Conservation (phyloP, 2,113 vertebrate species). For the Plecturocebus donacophilus region DNA sequence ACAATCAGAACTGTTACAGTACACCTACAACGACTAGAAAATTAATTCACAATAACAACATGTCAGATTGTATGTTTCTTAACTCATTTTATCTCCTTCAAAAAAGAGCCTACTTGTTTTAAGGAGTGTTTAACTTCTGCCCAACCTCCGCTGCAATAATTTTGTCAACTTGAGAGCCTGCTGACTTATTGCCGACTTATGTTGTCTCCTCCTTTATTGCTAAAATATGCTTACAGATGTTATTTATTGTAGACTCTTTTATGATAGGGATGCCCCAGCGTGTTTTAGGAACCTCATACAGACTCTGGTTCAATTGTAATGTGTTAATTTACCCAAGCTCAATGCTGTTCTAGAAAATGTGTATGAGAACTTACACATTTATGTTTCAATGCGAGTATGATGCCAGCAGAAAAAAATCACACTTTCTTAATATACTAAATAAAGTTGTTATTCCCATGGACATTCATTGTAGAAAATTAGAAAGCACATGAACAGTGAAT, state of each 20-base stretch:
- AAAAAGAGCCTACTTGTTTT: constrained; percentile 12
- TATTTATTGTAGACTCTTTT: neutral
- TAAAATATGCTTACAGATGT: neutral
- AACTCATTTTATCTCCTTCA: neutral
- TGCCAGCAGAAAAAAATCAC: neutral
- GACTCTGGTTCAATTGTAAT: neutral
- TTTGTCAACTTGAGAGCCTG: neutral
- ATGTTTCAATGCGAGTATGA: neutral
- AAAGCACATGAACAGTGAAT: neutral
- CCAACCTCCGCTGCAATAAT: neutral
- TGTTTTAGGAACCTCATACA: neutral
- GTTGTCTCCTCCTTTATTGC: neutral
- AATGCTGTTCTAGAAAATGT: neutral
- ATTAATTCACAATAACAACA: constrained; percentile 32
- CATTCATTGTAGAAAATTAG: neutral
- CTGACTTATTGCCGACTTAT: neutral
- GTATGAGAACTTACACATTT: neutral
- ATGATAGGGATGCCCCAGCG: too few relatives aligned
- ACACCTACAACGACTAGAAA: constrained; percentile 51
- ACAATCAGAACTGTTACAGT: neutral
- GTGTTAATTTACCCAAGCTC: neutral
- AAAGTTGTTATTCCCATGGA: neutral
- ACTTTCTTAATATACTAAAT: neutral
- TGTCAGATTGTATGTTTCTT: neutral
- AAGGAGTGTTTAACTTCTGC: neutral